phyloP scores from a whole-genome alignment of 2,113 vertebrate species.

The Ochotona curzoniae region DNA sequence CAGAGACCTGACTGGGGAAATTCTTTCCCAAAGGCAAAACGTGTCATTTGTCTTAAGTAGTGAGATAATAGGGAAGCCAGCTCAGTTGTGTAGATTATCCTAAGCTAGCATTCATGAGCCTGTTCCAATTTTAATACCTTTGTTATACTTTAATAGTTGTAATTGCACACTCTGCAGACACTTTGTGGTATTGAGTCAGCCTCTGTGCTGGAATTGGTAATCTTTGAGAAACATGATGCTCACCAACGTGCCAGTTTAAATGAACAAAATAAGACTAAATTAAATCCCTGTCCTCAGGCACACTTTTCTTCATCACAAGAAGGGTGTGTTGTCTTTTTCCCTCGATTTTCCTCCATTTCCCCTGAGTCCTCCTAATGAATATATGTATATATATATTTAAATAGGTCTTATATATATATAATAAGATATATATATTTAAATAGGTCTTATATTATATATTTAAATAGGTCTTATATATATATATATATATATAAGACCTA shows the following conservation, averaged over 20 bases:
- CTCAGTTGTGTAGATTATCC: conserved; percentile 41
- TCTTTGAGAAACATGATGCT: conserved; percentile 49
- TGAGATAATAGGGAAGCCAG: conserved; percentile 40
- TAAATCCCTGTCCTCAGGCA: neutral
- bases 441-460: too few species aligned
- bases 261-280: neutral
- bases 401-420: too few species aligned
- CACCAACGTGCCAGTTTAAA: neutral
- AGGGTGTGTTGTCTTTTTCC: neutral
- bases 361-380: neutral
- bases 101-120: neutral
- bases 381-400: too few species aligned
- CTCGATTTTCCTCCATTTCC: neutral
- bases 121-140: conserved; percentile 73
- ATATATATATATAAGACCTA: neutral
- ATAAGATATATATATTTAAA: too few species aligned
- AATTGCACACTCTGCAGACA: conserved; percentile 21
- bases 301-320: neutral
- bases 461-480: too few species aligned
- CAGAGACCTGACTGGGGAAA: conserved; percentile 52
- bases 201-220: neutral
- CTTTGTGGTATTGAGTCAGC: neutral
- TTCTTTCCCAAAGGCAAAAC: conserved; percentile 32
- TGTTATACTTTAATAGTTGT: conserved; percentile 53
- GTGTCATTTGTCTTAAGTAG: conserved; percentile 4